phyloP scores from a whole-genome alignment of 2,113 vertebrate species.

The Psephotus haematonotus region DNA sequence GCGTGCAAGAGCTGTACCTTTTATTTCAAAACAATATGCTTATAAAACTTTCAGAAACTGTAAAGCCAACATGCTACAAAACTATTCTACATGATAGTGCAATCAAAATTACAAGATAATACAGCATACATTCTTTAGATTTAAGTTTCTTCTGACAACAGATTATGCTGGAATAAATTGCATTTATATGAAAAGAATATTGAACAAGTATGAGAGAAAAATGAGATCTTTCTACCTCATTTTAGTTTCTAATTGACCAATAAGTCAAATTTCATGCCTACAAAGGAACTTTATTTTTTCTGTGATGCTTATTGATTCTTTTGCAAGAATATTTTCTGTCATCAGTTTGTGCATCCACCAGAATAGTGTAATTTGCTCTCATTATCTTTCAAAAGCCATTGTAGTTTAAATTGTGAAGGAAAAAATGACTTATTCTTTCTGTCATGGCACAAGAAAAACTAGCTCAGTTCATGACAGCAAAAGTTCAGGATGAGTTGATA shows the following conservation, averaged over 20 bases:
- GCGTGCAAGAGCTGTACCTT: not conserved
- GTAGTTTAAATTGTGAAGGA: not conserved
- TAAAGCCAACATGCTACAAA: not conserved
- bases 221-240: not conserved
- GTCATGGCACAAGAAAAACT: not conserved
- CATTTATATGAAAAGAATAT: not conserved
- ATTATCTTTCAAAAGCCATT: not conserved
- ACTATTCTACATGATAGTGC: not conserved
- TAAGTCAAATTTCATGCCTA: not conserved
- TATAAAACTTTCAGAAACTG: not conserved
- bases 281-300: not conserved
- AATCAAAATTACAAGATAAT: not conserved
- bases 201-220: not conserved
- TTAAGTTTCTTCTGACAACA: not conserved
- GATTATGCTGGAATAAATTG: constrained; percentile 9
- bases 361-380: not conserved
- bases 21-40: not conserved
- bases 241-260: constrained; percentile 14
- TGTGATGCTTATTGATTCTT: not conserved
- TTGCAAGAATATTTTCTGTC: not conserved
- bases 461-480: not conserved
- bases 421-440: not conserved
- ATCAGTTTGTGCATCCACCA: not conserved
- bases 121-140: not conserved
- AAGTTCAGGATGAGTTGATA: not conserved